Evolutionary conservation across 2,888 invertebrate genomes (phyloP).

Genomic region (Labia minor): DNA sequence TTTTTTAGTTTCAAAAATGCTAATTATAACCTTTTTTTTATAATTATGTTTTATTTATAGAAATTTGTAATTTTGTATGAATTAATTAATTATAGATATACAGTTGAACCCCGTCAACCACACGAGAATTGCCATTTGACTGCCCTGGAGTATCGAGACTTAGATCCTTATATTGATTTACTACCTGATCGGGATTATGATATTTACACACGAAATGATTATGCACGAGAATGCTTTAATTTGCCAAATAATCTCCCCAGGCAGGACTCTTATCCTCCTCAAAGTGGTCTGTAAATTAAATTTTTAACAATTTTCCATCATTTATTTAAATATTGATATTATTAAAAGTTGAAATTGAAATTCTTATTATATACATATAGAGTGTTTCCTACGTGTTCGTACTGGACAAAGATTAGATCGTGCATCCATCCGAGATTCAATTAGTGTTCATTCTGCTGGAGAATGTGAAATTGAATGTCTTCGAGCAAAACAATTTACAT

Average conservation of each 20-base stretch:
- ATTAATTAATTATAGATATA: too few relatives aligned
- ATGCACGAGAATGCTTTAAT: conserved; percentile 32
- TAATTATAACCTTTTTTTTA: too few relatives aligned
- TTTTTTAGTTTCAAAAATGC: too few relatives aligned
- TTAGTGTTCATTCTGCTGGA: conserved; percentile 57
- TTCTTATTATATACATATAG: conserved; percentile 37
- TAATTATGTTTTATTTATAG: conserved; percentile 17
- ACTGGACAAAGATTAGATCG: conserved; percentile 59
- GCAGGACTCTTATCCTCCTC: background rate
- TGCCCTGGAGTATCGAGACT: conserved; percentile 53
- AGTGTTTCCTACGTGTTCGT: conserved; percentile 73
- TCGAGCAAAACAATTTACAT: conserved; percentile 59
- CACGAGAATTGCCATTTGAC: conserved; percentile 69
- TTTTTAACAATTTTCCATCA: too few relatives aligned
- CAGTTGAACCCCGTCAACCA: conserved; percentile 41
- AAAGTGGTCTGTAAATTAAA: background rate
- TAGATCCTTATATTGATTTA: conserved; percentile 62
- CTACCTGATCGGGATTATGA: conserved; percentile 66
- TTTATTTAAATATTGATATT: too few relatives aligned
- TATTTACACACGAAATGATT: conserved; percentile 62
- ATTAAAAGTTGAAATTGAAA: too few relatives aligned
- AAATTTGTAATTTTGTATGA: too few relatives aligned
- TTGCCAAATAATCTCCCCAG: background rate
- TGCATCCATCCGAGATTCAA: conserved; percentile 50
- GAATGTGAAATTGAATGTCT: conserved; percentile 74